phyloP scores from a whole-genome alignment of 2,797 vertebrate species.

The Aselliscus stoliczkanus region DNA sequence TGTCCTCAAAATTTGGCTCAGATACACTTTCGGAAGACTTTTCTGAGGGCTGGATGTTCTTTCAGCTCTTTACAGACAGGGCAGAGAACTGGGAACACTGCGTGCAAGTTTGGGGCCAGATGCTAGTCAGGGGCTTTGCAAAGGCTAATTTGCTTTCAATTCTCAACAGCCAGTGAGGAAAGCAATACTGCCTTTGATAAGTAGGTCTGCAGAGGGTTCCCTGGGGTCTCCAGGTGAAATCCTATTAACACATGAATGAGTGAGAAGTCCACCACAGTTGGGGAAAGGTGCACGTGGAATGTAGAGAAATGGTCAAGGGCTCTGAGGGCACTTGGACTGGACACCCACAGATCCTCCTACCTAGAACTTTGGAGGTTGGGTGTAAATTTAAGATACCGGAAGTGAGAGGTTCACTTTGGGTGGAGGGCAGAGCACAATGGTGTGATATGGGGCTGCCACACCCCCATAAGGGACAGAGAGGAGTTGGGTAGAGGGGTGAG shows the following conservation, averaged over 20 bases:
- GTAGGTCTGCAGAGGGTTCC: background rate
- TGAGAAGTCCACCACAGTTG: background rate
- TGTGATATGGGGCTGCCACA: background rate
- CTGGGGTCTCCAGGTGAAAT: background rate
- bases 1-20: background rate
- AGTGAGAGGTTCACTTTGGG: background rate
- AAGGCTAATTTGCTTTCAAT: background rate
- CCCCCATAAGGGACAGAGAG: background rate
- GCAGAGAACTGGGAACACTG: background rate
- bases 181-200: background rate
- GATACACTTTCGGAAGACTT: background rate
- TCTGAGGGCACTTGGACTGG: background rate
- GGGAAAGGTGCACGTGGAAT: background rate
- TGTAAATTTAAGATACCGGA: background rate
- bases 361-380: no score
- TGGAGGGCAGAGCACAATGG: background rate
- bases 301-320: background rate
- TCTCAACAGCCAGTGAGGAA: background rate
- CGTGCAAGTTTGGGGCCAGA: background rate
- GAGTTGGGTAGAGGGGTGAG: background rate
- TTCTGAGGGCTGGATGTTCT: background rate
- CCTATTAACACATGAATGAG: rapidly evolving
- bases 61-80: no score
- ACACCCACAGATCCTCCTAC: background rate
- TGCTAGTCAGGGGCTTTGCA: background rate